A percentile compares a stretch with the other conserved stretches of the same genome.
Evolutionary conservation across 2,888 invertebrate genomes (phyloP).

Genomic region (Abscondita cerata): DNA sequence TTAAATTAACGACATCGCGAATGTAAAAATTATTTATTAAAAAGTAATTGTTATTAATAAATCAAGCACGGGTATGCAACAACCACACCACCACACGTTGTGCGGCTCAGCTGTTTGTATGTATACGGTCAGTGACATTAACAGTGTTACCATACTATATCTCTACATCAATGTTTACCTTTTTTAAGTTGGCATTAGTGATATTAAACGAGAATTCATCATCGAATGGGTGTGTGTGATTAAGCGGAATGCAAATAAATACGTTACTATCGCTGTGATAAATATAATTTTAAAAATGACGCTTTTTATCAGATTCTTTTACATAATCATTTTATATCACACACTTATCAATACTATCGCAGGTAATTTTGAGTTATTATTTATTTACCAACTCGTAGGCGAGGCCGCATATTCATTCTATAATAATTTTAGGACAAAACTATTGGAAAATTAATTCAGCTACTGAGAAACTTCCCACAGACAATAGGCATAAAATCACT

Average conservation of each 20-base stretch:
- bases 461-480: background rate
- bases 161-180: background rate
- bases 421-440: slow-evolving; percentile 17
- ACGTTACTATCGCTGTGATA: slow-evolving; percentile 1
- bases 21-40: too few relatives aligned
- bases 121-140: slow-evolving; percentile 6
- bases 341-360: background rate
- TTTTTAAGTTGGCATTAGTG: background rate
- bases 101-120: slow-evolving; percentile 3
- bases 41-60: too few relatives aligned
- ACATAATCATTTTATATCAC: background rate
- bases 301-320: background rate
- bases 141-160: background rate
- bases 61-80: background rate
- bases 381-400: slow-evolving; percentile 6
- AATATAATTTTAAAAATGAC: slow-evolving; percentile 1
- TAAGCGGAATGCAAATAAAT: background rate
- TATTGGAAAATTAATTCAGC: slow-evolving; percentile 16
- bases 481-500: slow-evolving; percentile 52
- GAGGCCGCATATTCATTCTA: slow-evolving; percentile 7
- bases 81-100: slow-evolving; percentile 2
- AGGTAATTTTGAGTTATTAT: slow-evolving; percentile 2
- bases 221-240: slow-evolving; percentile 1
- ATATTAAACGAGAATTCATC: background rate
- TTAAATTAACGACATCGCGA: too few relatives aligned